Base-by-base conservation (phyloP, 2,888 invertebrate species). In the Hydrotaea diabolus region DNA sequence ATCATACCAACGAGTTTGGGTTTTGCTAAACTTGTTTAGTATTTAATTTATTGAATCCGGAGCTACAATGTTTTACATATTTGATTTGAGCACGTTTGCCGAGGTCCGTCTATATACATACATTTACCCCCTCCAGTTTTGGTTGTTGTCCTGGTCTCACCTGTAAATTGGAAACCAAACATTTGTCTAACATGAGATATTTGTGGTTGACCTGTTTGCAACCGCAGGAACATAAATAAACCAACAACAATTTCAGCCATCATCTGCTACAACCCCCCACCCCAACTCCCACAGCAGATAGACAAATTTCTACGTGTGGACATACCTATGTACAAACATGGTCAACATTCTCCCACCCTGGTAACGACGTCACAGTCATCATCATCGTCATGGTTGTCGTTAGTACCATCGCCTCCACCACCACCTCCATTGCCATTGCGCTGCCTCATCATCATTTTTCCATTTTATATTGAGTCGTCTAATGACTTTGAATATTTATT, bases 401-500 rank as follows among this genome's bases (percentile, higher is more conserved):
- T 23, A 19, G n/a, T 17, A 36, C 39, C 46, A 59, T 19, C 55
- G 5, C 15, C 57, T 7, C 53, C 75, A 53, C 71, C 75, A 46
- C 39, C 53, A 64, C 36, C 74, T 49, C 31, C 31, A 49, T 8
- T 4, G 3, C 3, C 31, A 4, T 31, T 31, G 31, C 31, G 7
- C 7, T 31, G 31, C 31, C 31, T 31, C 55, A 71, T 59, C 64
- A 73, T 17, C 72, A 79, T 76, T 74, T 74, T 69, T 57, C 21
- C 78, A 74, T 81, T 82, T 85, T 82, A 84, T 85, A 85, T 83
- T 82, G 84, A 73, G 85, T 73, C 74, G 85, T 64, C 64, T 76
- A 86, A 86, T 86, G 87, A 88, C 85, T 86, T 83, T 87, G 80
- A 86, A 87, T 85, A 87, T 87, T 86, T 80, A 84, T 82, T 85